Base-by-base conservation (phyloP, 2,113 vertebrate genomes). In the Mormyrus iriodes region DNA sequence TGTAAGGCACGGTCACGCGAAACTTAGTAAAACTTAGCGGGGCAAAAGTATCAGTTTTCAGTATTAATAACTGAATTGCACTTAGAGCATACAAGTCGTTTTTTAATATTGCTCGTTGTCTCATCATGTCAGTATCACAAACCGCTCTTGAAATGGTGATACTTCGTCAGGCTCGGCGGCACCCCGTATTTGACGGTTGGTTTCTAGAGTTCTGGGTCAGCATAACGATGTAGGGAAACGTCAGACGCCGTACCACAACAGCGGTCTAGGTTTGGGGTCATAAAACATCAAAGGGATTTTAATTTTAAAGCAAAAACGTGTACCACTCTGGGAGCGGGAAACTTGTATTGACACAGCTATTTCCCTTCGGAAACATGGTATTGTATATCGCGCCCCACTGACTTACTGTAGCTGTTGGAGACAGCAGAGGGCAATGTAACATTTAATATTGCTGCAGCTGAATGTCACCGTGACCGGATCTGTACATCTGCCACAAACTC, bases 361-460 rank as follows among this genome's bases (percentile, higher is more conserved):
- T n/a, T 46, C 55, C 84, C 55, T 49, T 35, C 12, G 35, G 49
- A 27, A 79, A 87, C n/a, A 15, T 21, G 21, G 19, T 6, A 39
- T n/a, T 19, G 27, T 19, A 39, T 76, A 52, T 42, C 19, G 8
- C 13, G 21, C 35, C 21, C 39, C 65, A 24, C 27, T 21, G 21
- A 39, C 27, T 53, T 51, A n/a, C 42, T 9, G 35, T 31, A 35
- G 31, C 24, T 35, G 8, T 42, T 39, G 35, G n/a, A 48, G 55
- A 88, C 89, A 84, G 86, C 86, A 88, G 89, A 90, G 86, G 86
- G 86, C 89, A 88, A 88, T 83, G 58, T 83, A 83, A 88, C 89
- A 88, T 90, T 87, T 90, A n/a, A 49, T 87, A 87, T 87, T 15
- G 51, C 85, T 53, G 88, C 35, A 39, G 44, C 48, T 69, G 31